phyloP scores from a whole-genome alignment of 2,888 invertebrate species.

The Blera fallax region DNA sequence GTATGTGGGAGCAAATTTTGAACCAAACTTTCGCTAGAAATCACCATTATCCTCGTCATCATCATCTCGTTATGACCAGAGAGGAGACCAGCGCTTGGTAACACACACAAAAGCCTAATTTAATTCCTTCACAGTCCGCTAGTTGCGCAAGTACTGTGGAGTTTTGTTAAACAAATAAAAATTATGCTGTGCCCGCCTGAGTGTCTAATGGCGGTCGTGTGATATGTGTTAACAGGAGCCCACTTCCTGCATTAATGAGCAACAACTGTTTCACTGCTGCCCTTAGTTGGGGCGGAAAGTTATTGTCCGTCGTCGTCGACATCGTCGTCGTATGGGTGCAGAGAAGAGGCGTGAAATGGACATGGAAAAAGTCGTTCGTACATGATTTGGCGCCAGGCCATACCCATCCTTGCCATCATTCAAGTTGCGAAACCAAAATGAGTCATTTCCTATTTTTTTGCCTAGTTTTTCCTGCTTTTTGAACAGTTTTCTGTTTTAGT shows the following conservation, averaged over 20 bases:
- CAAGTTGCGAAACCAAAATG: slow-evolving; percentile 61
- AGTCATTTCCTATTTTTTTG: slow-evolving; percentile 49
- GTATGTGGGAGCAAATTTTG: slow-evolving; percentile 13
- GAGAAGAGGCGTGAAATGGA: slow-evolving; percentile 56
- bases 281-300: slow-evolving; percentile 7
- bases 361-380: slow-evolving; percentile 55
- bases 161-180: slow-evolving; percentile 63
- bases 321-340: not conserved
- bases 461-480: slow-evolving; percentile 50
- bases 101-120: slow-evolving; percentile 46
- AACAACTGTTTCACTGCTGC: slow-evolving; percentile 63
- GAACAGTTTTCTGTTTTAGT: slow-evolving; percentile 58
- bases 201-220: slow-evolving; percentile 66
- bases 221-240: slow-evolving; percentile 68
- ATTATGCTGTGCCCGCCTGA: slow-evolving; percentile 57
- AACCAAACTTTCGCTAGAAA: slow-evolving; percentile 24
- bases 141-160: not conserved
- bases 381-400: slow-evolving; percentile 66
- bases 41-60: slow-evolving; percentile 6
- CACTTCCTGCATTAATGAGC: slow-evolving; percentile 72
- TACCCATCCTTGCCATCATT: slow-evolving; percentile 13
- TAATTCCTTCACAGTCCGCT: slow-evolving; percentile 5
- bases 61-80: not conserved
- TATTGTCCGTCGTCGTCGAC: slow-evolving; percentile 26
- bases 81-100: not conserved